phyloP scores from a whole-genome alignment of 2,113 vertebrate genomes.

The Myrmecophaga tridactyla region DNA sequence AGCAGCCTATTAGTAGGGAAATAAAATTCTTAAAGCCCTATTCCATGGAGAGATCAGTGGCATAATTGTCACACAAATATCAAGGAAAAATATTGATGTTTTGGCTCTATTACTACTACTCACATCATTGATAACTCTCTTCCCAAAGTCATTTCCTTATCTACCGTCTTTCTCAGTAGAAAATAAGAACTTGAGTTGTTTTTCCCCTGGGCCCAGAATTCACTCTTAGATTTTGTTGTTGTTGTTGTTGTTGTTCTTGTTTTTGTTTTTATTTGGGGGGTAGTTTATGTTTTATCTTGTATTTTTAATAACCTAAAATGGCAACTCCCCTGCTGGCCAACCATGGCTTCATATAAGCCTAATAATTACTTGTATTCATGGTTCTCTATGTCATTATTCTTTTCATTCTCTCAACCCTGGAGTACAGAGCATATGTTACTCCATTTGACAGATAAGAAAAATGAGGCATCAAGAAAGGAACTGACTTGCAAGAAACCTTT shows the following conservation, averaged over 20 bases:
- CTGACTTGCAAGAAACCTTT: neutral
- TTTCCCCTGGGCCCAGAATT: neutral
- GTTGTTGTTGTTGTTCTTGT: neutral
- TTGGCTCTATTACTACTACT: neutral
- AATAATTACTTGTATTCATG: neutral
- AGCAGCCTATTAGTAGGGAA: too few relatives aligned
- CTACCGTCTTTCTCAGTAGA: neutral
- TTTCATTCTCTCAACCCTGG: neutral
- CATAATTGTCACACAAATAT: too few relatives aligned
- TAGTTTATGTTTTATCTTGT: neutral
- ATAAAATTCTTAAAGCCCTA: too few relatives aligned
- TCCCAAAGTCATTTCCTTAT: neutral
- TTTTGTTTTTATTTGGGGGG: neutral
- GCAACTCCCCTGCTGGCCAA: neutral
- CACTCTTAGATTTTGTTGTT: neutral
- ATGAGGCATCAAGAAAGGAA: neutral
- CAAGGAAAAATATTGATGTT: too few relatives aligned
- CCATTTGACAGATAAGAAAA: constrained; percentile 48
- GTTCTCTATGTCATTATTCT: neutral
- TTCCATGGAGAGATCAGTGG: too few relatives aligned
- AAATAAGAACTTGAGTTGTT: neutral
- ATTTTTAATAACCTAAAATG: constrained; percentile 13
- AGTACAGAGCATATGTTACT: neutral
- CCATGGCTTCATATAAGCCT: neutral
- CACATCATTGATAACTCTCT: neutral